Evolutionary conservation across 2,797 vertebrate genomes (phyloP), one percentile per base, ranked within the genome.

Genomic region (Sciurus vulgaris): DNA sequence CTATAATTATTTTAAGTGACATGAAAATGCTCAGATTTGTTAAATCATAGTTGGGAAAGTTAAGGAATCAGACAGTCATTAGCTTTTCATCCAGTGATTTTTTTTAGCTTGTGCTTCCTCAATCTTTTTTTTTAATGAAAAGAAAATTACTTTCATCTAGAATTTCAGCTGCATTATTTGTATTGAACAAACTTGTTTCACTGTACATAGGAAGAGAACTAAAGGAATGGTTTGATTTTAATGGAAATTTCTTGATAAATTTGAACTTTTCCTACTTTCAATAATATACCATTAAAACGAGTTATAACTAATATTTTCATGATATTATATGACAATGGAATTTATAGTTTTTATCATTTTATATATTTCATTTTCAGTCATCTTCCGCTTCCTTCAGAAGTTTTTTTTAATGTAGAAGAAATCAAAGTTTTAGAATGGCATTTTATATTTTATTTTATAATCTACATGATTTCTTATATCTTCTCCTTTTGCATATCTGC

Each of bases 371-470:
- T 83, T 24, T 69, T 69, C 11, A 63, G 4, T 44, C 56, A 78
- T 73, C 3, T 1, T 84, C 4, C 91, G 17, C 14, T 7, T 72
- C 33, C 59, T 81, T 54, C 3, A 74, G 18, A 78, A 76, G 1
- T 26, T 41, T 77, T 22, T 83, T 47, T 47, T 44, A 87, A 49
- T n/a, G 17, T 61, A 61, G 51, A 63, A 59, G 15, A 72, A 78
- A 49, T 67, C 74, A 47, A 85, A 67, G 6, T 61, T 94, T 92
- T 90, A 44, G 7, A 41, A 22, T 63, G 2, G 0, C 78, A 70
- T 79, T 93, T 47, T 78, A 26, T 84, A 89, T 30, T 87, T 85
- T 49, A 69, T 95, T 79, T 93, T 56, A 54, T 94, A 87, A 86
- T 76, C 33, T 26, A 49, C 10, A 63, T 91, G 2, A 5, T 15